Base-by-base conservation (phyloP, 2,797 vertebrate genomes). In the Megaceryle alcyon region DNA sequence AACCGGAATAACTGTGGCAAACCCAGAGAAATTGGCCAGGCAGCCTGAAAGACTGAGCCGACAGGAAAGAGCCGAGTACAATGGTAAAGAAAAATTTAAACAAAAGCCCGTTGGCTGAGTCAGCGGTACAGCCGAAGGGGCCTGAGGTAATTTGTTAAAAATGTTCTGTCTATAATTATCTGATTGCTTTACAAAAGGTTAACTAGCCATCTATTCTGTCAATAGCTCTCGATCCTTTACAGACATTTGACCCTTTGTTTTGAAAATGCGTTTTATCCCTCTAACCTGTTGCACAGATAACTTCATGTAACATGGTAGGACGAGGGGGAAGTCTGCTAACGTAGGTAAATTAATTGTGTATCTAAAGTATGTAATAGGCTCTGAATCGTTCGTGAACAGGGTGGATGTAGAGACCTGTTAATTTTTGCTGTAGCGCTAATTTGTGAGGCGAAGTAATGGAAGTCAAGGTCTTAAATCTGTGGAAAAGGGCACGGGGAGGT, bases 401-500 rank as follows among this genome's bases (percentile, higher is more conserved):
- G 14, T 31, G 49, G 17, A 2, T 41, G 63, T 43, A 39, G 65
- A 29, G 91, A 80, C 60, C 29, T 28, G 12, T 7, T 53, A 6
- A 8, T 20, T 84, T 60, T 28, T 57, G 37, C 29, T 17, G 29
- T 22, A n/a, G 49, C 2, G 35, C 54, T 71, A 29, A 66, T 84
- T 37, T 56, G n/a, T 7, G 41, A 63, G 46, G 13, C 28, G 25
- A 48, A 29, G 9, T 7, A 6, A 4, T 2, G 48, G n/a, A 49
- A 43, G 22, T 26, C 25, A 23, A 54, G n/a, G 49, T 49, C 53
- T 77, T 17, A 14, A 33, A 51, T 6, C 18, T 2, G 0, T 1
- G 65, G 82, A 8, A 51, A 61, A 68, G 92, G 78, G 88, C 98
- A 96, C 44, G 81, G 91, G 86, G 60, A 94, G 97, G 98, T 98